phyloP scores from a whole-genome alignment of 2,888 invertebrate genomes.

The Philereme transversata region DNA sequence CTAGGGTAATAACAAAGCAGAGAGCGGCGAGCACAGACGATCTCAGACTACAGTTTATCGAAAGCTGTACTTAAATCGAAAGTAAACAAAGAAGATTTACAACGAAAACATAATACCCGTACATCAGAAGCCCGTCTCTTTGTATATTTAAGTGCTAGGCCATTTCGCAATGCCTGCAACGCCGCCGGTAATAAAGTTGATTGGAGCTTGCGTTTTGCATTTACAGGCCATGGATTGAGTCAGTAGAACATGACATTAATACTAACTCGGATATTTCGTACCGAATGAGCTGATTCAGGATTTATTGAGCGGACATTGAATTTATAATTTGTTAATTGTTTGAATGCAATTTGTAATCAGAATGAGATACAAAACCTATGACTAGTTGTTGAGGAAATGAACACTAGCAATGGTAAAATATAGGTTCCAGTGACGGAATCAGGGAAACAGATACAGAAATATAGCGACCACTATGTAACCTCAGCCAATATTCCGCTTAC shows the following conservation, averaged over 20 bases:
- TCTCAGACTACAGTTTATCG: neutral
- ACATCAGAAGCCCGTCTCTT: neutral
- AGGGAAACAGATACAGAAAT: neutral
- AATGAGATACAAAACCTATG: neutral
- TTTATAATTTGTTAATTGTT: too few species aligned
- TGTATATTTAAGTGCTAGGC: constrained; percentile 6
- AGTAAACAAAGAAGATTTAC: constrained; percentile 2
- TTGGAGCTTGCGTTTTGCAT: constrained; percentile 11
- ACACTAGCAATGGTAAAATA: too few species aligned
- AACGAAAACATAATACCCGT: constrained; percentile 3
- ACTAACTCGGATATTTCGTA: neutral
- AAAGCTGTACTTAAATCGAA: neutral
- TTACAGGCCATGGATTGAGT: neutral
- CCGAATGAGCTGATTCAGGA: neutral
- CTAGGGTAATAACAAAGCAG: neutral
- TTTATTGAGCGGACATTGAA: too few species aligned
- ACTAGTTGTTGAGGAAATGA: neutral
- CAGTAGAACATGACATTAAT: neutral
- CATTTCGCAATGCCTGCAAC: constrained; percentile 10
- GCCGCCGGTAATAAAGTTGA: constrained; percentile 3
- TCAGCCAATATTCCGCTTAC: constrained; percentile 7
- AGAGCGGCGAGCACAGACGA: neutral
- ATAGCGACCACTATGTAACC: neutral
- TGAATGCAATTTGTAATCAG: too few species aligned
- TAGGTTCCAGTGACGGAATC: neutral